These are phyloP conservation scores for Xiphorhynchus elegans DNA, from an alignment of 2,113 vertebrate genomes.

Conservation along the genomic window DNA sequence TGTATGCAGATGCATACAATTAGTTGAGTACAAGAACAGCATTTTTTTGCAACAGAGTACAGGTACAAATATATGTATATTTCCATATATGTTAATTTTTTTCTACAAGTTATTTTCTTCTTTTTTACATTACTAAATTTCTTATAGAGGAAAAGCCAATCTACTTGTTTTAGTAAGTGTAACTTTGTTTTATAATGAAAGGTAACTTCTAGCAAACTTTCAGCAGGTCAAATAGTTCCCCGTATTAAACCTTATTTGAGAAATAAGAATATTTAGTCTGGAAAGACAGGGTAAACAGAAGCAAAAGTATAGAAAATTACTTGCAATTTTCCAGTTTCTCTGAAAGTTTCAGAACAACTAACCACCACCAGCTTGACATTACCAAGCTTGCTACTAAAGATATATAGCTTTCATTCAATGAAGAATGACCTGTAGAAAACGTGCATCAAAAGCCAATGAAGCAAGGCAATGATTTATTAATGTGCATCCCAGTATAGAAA, in stretches of 20 bases:
- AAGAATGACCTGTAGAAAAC: constrained; percentile 40
- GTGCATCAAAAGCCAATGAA: constrained; percentile 34
- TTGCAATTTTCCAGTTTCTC: not conserved
- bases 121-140: not conserved
- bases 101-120: not conserved
- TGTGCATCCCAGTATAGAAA: constrained; percentile 10
- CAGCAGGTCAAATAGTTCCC: not conserved
- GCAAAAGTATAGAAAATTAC: not conserved
- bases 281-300: not conserved
- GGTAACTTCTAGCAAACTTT: not conserved
- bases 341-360: constrained; percentile 19
- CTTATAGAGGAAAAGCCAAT: not conserved
- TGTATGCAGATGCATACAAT: not conserved
- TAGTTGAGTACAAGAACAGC: not conserved
- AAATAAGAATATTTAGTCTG: not conserved
- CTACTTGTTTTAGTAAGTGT: not conserved
- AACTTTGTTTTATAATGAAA: not conserved
- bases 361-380: not conserved
- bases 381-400: constrained; percentile 26
- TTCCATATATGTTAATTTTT: not conserved
- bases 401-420: not conserved
- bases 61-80: not conserved
- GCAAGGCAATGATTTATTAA: constrained; percentile 53
- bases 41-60: not conserved
- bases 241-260: not conserved